Conservation (phyloP, 2,113 vertebrate genomes). For the Halichoeres trimaculatus region DNA sequence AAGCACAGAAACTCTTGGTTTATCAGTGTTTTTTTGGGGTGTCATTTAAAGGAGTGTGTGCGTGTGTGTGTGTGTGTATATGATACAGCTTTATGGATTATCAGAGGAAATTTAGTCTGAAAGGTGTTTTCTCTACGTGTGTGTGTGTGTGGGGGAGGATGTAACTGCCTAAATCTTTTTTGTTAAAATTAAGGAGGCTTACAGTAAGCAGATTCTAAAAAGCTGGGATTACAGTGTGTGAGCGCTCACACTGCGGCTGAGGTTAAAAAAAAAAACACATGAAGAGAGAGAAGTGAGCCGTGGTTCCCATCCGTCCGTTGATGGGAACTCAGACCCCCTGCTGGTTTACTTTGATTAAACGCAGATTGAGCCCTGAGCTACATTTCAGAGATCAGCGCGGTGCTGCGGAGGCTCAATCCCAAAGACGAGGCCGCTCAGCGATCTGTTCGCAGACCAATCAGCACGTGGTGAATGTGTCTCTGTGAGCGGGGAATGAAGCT, state of each 20-base stretch:
- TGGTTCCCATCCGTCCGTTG: conserved; percentile 7
- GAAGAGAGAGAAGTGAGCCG: conserved; percentile 3
- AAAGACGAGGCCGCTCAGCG: neutral
- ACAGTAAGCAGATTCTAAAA: conserved; percentile 75
- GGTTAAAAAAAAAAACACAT: neutral
- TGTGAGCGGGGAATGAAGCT: neutral
- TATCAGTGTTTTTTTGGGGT: no score
- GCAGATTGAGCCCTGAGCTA: conserved; percentile 9
- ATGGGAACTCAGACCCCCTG: conserved; percentile 25
- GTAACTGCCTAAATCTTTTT: conserved; percentile 49
- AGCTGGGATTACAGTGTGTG: conserved; percentile 60
- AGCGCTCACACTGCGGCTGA: conserved; percentile 31
- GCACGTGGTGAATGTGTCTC: neutral
- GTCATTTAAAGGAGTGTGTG: neutral
- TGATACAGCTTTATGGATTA: conserved; percentile 15
- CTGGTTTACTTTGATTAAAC: conserved; percentile 66
- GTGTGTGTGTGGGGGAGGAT: conserved; percentile 7
- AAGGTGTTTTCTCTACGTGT: neutral
- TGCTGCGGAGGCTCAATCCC: neutral
- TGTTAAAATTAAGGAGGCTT: conserved; percentile 62
- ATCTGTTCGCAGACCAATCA: neutral
- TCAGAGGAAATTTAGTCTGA: neutral
- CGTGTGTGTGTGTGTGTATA: neutral
- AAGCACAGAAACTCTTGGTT: no score
- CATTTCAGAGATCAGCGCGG: conserved; percentile 16